Evolutionary conservation across 2,888 invertebrate species (phyloP).

Genomic region (Desoria tigrina): DNA sequence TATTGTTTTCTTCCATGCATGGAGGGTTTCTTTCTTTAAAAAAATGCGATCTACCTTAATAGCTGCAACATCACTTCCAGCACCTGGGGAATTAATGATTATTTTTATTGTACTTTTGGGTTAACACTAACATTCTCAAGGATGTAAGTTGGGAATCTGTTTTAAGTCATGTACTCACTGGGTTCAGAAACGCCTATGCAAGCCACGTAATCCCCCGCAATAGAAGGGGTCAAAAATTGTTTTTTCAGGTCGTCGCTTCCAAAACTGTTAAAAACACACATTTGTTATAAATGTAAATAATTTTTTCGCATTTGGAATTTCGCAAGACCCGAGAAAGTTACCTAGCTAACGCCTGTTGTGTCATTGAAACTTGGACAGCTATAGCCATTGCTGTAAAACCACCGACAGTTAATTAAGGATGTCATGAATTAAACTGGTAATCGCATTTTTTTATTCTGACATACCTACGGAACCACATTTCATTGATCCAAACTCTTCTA

Average conservation of each 20-base stretch:
- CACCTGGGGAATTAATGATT: slow-evolving; percentile 44
- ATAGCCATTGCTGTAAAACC: slow-evolving; percentile 62
- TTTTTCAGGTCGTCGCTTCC: slow-evolving; percentile 60
- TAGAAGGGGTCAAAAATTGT: slow-evolving; percentile 59
- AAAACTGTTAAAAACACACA: slow-evolving; percentile 51
- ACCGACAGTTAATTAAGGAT: no score
- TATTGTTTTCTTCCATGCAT: slow-evolving; percentile 5
- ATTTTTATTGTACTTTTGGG: not conserved
- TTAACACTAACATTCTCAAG: slow-evolving; percentile 3
- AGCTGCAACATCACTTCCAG: slow-evolving; percentile 62
- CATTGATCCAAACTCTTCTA: slow-evolving; percentile 61
- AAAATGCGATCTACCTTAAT: slow-evolving; percentile 50
- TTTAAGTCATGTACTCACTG: slow-evolving; percentile 4
- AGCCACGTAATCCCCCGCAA: slow-evolving; percentile 60
- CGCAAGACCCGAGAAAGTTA: not conserved
- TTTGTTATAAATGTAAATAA: not conserved
- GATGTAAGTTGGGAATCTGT: not conserved
- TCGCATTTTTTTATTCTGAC: no score
- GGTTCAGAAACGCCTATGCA: slow-evolving; percentile 61
- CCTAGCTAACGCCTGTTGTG: slow-evolving; percentile 33
- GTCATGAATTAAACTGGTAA: no score
- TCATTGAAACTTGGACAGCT: slow-evolving; percentile 55
- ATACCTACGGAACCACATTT: slow-evolving; percentile 61
- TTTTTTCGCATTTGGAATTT: not conserved
- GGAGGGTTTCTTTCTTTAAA: no score